Percentiles rank a stretch among this genome's conserved stretches.
Conservation (phyloP, 2,797 vertebrate species). For the Sebastes elongatus region DNA sequence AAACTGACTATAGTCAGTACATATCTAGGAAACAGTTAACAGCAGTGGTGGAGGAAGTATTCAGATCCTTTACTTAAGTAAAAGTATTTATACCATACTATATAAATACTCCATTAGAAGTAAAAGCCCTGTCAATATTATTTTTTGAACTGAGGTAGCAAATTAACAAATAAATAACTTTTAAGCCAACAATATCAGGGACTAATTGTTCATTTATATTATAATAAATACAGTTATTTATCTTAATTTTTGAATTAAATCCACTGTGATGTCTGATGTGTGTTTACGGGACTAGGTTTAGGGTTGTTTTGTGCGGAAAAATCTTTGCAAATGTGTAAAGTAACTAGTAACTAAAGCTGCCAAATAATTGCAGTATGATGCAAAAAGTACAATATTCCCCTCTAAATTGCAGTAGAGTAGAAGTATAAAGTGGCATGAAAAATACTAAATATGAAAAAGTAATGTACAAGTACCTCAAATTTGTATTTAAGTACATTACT, state of each 20-base stretch:
- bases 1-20: not conserved
- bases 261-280: no score
- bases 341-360: not conserved
- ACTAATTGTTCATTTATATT: no score
- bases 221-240: no score
- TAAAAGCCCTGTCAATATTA: not conserved
- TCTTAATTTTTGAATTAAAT: no score
- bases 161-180: no score
- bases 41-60: not conserved
- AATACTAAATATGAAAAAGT: not conserved
- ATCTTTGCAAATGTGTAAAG: not conserved
- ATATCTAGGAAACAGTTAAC: not conserved
- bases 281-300: no score
- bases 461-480: not conserved
- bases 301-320: no score
- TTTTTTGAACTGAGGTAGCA: not conserved
- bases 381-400: not conserved
- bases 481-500: not conserved
- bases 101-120: not conserved
- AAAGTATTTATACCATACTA: not conserved
- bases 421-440: not conserved
- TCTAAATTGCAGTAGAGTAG: not conserved
- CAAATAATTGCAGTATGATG: not conserved
- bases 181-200: no score
- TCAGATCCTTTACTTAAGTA: not conserved